phyloP scores from a whole-genome alignment of 2,888 invertebrate genomes.

The Leptogaster cylindrica region DNA sequence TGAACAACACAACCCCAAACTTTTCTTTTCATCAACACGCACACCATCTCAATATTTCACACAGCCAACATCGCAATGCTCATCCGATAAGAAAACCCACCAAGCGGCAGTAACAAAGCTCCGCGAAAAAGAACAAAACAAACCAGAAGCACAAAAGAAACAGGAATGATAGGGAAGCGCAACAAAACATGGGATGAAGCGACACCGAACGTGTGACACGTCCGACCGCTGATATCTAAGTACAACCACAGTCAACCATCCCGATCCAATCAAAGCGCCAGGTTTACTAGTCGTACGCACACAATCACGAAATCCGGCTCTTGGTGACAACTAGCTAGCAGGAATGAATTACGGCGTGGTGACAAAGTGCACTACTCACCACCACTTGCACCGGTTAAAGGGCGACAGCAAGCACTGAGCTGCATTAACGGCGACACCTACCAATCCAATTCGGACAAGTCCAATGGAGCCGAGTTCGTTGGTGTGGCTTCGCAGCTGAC shows the following conservation, averaged over 20 bases:
- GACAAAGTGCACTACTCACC: constrained; percentile 19
- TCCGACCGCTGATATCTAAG: constrained; percentile 20
- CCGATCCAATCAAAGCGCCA: neutral
- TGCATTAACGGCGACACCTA: constrained; percentile 33
- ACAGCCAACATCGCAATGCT: neutral
- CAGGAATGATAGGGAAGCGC: neutral
- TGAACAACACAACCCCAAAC: constrained; percentile 55
- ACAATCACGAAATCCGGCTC: neutral
- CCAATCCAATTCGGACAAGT: constrained; percentile 28
- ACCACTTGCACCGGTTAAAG: neutral
- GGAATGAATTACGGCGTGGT: constrained; percentile 1
- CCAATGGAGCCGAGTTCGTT: constrained; percentile 1
- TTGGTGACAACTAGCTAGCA: constrained; percentile 15
- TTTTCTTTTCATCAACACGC: constrained; percentile 18
- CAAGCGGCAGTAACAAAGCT: too few species aligned
- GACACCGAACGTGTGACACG: constrained; percentile 28
- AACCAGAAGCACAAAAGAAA: neutral
- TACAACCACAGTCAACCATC: constrained; percentile 19
- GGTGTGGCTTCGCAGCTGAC: constrained; percentile 15
- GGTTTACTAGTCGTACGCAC: neutral
- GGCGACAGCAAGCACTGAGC: constrained; percentile 26
- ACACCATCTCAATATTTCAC: neutral
- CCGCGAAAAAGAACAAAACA: constrained; percentile 16
- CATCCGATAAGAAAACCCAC: constrained; percentile 9
- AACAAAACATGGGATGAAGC: constrained; percentile 28